Evolutionary conservation across 2,888 invertebrate species (phyloP).

Genomic region (Eupithecia abbreviata): DNA sequence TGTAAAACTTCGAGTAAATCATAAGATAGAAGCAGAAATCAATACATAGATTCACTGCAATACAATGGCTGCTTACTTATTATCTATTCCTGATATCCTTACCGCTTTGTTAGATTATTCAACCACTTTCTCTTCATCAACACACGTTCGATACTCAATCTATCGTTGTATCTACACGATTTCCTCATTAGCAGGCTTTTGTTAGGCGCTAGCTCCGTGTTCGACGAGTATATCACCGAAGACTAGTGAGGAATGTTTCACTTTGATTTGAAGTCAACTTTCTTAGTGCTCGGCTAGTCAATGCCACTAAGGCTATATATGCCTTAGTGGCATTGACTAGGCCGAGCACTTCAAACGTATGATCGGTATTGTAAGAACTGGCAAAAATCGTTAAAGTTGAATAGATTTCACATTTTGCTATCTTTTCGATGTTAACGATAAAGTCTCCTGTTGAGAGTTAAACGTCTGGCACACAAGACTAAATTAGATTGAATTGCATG

Average conservation of each 20-base stretch:
- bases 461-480: background rate
- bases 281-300: too few relatives aligned
- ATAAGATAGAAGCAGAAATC: background rate
- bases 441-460: background rate
- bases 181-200: conserved; percentile 80
- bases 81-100: conserved; percentile 12
- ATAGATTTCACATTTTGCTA: background rate
- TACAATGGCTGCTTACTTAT: background rate
- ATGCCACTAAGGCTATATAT: too few relatives aligned
- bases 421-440: background rate
- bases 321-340: background rate
- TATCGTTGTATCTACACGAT: conserved; percentile 66
- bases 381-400: background rate
- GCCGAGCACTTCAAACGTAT: background rate
- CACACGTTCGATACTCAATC: conserved; percentile 60
- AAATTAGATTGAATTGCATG: background rate
- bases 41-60: background rate
- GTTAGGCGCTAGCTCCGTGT: conserved; percentile 58
- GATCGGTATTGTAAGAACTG: background rate
- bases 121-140: conserved; percentile 74
- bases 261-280: conserved; percentile 6
- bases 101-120: conserved; percentile 46
- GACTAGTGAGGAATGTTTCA: conserved; percentile 1
- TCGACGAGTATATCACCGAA: conserved; percentile 36
- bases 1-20: background rate